Conservation (phyloP, 2,113 vertebrate genomes). For the Nicator chloris region DNA sequence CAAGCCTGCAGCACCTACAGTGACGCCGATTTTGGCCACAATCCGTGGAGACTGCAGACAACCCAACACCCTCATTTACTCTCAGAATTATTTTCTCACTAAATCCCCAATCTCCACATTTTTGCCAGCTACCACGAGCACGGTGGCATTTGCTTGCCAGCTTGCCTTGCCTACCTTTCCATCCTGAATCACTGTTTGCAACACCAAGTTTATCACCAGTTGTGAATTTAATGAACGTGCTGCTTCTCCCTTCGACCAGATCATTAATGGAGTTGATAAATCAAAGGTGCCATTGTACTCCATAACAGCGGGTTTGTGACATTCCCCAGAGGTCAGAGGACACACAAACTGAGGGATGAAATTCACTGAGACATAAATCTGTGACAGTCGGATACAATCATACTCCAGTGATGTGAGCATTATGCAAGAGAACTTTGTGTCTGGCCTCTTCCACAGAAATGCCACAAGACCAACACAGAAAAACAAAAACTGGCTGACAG, state of each 20-base stretch:
- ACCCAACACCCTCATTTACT: background rate
- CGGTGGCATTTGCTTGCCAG: rapidly evolving
- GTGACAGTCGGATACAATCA: background rate
- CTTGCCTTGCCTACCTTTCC: background rate
- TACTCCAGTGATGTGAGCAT: background rate
- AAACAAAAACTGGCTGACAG: background rate
- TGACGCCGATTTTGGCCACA: background rate
- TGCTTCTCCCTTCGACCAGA: background rate
- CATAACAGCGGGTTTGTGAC: background rate
- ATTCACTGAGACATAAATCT: background rate
- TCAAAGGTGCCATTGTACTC: background rate
- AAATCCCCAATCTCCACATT: background rate
- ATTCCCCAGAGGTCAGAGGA: background rate
- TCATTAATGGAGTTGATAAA: background rate
- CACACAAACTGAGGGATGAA: background rate
- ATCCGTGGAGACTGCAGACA: rapidly evolving
- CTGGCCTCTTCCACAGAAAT: background rate
- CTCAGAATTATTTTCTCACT: background rate
- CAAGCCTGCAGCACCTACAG: background rate
- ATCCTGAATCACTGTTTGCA: background rate
- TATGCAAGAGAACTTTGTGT: background rate
- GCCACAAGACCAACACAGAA: background rate
- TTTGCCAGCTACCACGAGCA: background rate
- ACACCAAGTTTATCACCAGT: background rate
- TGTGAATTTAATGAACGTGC: background rate